Evolutionary conservation across 2,888 invertebrate species (phyloP).

Genomic region (Pelosia muscerda): DNA sequence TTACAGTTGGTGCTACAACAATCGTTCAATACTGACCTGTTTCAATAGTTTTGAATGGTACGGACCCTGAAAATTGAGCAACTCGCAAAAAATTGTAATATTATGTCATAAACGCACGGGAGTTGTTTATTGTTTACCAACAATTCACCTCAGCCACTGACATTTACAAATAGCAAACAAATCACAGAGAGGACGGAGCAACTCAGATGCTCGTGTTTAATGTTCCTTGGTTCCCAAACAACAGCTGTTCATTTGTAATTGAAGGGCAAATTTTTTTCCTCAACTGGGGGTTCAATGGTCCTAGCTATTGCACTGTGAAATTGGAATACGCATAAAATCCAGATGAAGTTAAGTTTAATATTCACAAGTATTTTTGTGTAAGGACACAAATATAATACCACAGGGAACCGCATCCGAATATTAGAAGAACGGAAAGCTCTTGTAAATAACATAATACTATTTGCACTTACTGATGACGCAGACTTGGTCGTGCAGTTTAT

Average conservation of each 20-base stretch:
- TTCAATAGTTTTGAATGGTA: no score
- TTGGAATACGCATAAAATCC: not conserved
- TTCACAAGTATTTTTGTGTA: not conserved
- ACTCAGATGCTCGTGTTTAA: not conserved
- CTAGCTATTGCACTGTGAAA: not conserved
- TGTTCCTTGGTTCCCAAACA: not conserved
- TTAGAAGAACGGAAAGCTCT: slow-evolving; percentile 18
- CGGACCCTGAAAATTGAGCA: no score
- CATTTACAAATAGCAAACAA: slow-evolving; percentile 7
- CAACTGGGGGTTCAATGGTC: not conserved
- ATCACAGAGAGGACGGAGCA: not conserved
- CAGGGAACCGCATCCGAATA: not conserved
- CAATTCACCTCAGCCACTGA: not conserved
- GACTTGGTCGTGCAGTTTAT: not conserved
- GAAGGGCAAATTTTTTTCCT: not conserved
- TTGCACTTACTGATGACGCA: slow-evolving; percentile 35
- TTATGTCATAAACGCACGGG: not conserved
- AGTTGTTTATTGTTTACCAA: slow-evolving; percentile 15
- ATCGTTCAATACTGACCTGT: no score
- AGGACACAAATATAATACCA: not conserved
- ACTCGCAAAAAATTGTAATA: not conserved
- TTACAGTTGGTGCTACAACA: no score
- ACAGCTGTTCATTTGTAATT: not conserved
- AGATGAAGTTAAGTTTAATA: not conserved
- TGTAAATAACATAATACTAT: slow-evolving; percentile 29